Conservation (phyloP, 2,888 invertebrate genomes). For the Troilus luridus region DNA sequence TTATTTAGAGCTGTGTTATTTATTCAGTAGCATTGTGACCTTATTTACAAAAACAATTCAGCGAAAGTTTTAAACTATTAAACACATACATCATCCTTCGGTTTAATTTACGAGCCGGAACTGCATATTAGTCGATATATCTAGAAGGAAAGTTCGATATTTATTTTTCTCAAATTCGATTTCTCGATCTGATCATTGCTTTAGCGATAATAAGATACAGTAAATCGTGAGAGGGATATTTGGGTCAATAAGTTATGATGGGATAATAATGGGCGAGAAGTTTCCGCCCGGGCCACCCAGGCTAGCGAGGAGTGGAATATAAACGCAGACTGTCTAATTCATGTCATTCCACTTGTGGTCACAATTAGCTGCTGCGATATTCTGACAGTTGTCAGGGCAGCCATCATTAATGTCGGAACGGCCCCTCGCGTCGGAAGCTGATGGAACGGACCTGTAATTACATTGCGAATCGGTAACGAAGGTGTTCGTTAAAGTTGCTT, state of each 20-base stretch:
- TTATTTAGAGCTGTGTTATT: too few species aligned
- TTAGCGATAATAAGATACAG: not conserved
- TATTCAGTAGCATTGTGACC: not conserved
- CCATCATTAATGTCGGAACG: not conserved
- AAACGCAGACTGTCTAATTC: not conserved
- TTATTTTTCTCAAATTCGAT: not conserved
- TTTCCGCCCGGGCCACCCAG: not conserved
- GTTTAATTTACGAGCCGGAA: not conserved
- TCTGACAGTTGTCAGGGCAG: not conserved
- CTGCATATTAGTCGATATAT: not conserved
- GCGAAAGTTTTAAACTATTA: not conserved
- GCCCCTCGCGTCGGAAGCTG: not conserved
- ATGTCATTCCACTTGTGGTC: constrained; percentile 2
- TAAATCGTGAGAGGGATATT: not conserved
- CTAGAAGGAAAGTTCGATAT: not conserved
- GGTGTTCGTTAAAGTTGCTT: not conserved
- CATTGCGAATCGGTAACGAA: not conserved
- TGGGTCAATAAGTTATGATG: constrained; percentile 25
- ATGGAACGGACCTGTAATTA: not conserved
- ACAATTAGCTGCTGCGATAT: constrained; percentile 2
- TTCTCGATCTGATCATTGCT: not conserved
- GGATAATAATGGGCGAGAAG: not conserved
- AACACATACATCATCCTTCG: not conserved
- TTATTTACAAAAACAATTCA: not conserved
- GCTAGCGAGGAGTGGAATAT: not conserved